Conservation (phyloP, 2,113 vertebrate species). For the Oreochromis aureus region DNA sequence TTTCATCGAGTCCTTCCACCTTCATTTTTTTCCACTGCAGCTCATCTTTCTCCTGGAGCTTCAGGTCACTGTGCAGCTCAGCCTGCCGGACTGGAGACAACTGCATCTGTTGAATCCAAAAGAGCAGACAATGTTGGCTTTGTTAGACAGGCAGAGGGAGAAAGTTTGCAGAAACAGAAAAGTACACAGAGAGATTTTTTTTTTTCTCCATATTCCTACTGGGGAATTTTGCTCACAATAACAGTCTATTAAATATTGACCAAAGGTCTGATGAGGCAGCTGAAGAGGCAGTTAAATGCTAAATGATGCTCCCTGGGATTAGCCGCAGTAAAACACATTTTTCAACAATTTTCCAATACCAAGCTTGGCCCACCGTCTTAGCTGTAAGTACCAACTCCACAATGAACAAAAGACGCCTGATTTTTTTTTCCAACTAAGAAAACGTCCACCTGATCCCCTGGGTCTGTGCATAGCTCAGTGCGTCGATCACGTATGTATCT, state of each 20-base stretch:
- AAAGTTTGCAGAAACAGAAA: background rate
- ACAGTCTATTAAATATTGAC: background rate
- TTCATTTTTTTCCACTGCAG: slow-evolving; percentile 93
- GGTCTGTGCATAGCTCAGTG: background rate
- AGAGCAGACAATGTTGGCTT: background rate
- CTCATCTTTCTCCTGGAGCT: slow-evolving; percentile 93
- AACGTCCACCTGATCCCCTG: background rate
- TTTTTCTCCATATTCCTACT: background rate
- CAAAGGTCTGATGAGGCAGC: background rate
- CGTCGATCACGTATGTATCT: background rate
- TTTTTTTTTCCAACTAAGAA: background rate
- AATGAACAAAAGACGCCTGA: background rate
- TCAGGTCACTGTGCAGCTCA: slow-evolving; percentile 91
- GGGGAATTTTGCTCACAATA: background rate
- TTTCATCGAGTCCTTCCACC: slow-evolving; percentile 85
- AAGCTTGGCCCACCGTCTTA: background rate
- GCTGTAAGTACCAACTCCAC: fast-evolving
- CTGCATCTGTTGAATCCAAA: slow-evolving; percentile 71
- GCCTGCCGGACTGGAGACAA: slow-evolving; percentile 81
- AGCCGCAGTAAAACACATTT: background rate
- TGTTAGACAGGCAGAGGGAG: background rate
- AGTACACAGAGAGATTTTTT: fast-evolving
- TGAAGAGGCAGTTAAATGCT: background rate
- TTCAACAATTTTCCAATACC: background rate
- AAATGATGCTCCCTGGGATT: background rate